phyloP scores from a whole-genome alignment of 2,797 vertebrate genomes.

The Denticeps clupeoides region DNA sequence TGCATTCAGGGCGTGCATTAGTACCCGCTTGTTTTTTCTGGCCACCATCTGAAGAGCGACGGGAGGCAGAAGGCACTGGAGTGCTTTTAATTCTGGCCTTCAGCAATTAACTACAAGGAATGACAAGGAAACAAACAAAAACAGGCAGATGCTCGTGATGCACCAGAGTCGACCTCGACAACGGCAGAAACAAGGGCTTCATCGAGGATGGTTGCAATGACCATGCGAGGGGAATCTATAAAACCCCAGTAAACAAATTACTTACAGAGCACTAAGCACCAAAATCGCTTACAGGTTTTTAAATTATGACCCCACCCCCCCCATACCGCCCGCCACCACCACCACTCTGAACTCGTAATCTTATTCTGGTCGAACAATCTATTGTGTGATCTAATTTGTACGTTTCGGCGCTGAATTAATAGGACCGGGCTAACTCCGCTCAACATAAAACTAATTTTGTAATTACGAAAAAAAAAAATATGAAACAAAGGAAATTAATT shows the following conservation, averaged over 20 bases:
- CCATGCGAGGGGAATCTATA: not conserved
- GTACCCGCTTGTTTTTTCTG: not conserved
- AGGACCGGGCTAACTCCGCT: slow-evolving; percentile 37
- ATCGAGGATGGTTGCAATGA: too few species aligned
- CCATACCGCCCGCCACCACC: slow-evolving; percentile 37
- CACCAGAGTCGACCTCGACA: slow-evolving; percentile 24
- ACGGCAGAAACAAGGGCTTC: too few species aligned
- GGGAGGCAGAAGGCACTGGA: slow-evolving; percentile 18
- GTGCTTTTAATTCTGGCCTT: slow-evolving; percentile 30
- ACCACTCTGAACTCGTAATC: slow-evolving; percentile 53
- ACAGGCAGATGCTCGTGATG: slow-evolving; percentile 18
- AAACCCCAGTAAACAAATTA: slow-evolving; percentile 29
- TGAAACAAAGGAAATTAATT: slow-evolving; percentile 62
- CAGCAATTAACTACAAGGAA: slow-evolving; percentile 41
- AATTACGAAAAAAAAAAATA: slow-evolving; percentile 55
- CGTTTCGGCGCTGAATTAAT: slow-evolving; percentile 54
- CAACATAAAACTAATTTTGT: slow-evolving; percentile 42
- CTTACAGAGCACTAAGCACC: slow-evolving; percentile 26
- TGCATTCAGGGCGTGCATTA: not conserved
- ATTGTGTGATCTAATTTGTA: slow-evolving; percentile 59
- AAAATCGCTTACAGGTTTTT: slow-evolving; percentile 36
- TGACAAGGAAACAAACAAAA: slow-evolving; percentile 4
- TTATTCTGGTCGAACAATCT: slow-evolving; percentile 51
- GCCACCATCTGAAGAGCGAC: slow-evolving; percentile 19
- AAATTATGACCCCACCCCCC: slow-evolving; percentile 54